Evolutionary conservation across 2,888 invertebrate species (phyloP).

Genomic region (Empis livida): DNA sequence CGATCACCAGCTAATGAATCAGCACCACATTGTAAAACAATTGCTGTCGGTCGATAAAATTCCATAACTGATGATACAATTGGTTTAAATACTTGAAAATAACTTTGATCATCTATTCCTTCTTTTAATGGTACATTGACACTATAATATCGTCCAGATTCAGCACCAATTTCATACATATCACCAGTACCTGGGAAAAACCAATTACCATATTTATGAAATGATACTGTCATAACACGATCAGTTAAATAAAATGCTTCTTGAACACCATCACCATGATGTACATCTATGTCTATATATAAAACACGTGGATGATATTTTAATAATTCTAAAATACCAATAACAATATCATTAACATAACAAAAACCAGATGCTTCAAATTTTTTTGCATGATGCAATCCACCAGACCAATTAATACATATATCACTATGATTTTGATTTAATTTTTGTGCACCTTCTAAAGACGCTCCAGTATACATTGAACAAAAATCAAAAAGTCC

Average conservation of each 20-base stretch:
- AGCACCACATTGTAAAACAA: constrained; percentile 96
- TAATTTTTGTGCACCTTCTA: constrained; percentile 92
- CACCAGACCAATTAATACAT: constrained; percentile 98
- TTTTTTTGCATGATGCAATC: constrained; percentile 97
- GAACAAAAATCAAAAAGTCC: constrained; percentile 98
- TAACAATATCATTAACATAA: constrained; percentile 98
- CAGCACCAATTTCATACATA: constrained; percentile 96
- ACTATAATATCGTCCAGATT: constrained; percentile 91
- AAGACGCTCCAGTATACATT: constrained; percentile 94
- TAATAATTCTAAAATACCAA: constrained; percentile 87
- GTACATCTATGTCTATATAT: constrained; percentile 98
- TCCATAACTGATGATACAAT: constrained; percentile 90
- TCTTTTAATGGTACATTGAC: constrained; percentile 97
- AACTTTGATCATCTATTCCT: constrained; percentile 90
- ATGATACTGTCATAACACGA: constrained; percentile 97
- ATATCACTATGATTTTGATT: constrained; percentile 94
- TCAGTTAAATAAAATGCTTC: constrained; percentile 97
- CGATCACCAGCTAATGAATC: constrained; percentile 92
- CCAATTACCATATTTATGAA: constrained; percentile 96
- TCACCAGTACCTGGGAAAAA: constrained; percentile 99
- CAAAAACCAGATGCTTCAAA: constrained; percentile 97
- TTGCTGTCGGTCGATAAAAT: constrained; percentile 90
- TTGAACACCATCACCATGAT: constrained; percentile 89
- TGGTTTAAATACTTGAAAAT: constrained; percentile 88
- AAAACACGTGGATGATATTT: constrained; percentile 89